Percentiles rank a stretch among this genome's conserved stretches.
These are phyloP conservation scores for Andrena cerasifolii DNA, from an alignment of 1,140 invertebrate genomes.

Conservation along the genomic window DNA sequence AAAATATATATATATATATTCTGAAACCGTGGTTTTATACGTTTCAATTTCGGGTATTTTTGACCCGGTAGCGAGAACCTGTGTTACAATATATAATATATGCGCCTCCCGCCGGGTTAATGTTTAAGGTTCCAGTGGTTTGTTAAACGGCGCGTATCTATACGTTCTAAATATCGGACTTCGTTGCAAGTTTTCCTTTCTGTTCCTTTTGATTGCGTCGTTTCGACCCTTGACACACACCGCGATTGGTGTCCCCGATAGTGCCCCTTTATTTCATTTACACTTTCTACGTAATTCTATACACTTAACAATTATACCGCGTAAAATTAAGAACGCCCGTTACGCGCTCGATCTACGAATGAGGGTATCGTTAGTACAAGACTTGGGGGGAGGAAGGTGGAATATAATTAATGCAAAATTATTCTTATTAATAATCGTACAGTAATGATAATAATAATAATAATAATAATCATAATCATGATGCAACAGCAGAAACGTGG, in stretches of 20 bases:
- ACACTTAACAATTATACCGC: slow-evolving; percentile 49
- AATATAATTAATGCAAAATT: slow-evolving; percentile 65
- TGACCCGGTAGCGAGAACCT: too few species aligned
- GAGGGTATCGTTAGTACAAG: slow-evolving; percentile 51
- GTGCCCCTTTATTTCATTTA: slow-evolving; percentile 27
- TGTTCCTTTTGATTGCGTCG: neutral
- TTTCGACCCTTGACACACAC: neutral
- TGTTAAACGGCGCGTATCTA: neutral
- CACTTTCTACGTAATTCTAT: slow-evolving; percentile 48
- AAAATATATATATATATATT: too few species aligned
- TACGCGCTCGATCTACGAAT: slow-evolving; percentile 37
- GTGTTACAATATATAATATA: too few species aligned
- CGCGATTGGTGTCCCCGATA: slow-evolving; percentile 30
- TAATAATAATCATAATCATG: slow-evolving; percentile 65
- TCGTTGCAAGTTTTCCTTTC: slow-evolving; percentile 36
- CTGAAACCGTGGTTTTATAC: too few species aligned
- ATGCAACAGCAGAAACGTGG: slow-evolving; percentile 63
- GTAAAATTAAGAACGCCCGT: slow-evolving; percentile 51
- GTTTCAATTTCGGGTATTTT: too few species aligned
- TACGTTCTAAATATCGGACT: slow-evolving; percentile 37
- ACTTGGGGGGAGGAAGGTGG: slow-evolving; percentile 34
- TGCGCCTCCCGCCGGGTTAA: too few species aligned
- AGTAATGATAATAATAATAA: slow-evolving; percentile 65
- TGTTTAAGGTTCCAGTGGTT: neutral
- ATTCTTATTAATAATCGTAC: slow-evolving; percentile 58